These are phyloP conservation scores for Thecophora atra DNA, from an alignment of 2,888 invertebrate species.

Conservation along the genomic window DNA sequence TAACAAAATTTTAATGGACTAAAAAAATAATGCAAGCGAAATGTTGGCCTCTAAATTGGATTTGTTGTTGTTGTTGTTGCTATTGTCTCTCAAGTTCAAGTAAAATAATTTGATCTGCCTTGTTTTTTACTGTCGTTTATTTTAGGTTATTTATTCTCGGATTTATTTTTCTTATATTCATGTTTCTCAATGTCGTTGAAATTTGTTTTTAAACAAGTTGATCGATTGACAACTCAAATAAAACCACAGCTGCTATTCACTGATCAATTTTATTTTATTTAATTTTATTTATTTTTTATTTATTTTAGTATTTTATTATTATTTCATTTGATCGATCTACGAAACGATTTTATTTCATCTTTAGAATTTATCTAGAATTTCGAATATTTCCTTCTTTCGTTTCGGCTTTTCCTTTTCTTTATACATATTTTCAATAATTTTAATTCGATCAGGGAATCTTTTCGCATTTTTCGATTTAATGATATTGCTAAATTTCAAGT, in stretches of 20 bases:
- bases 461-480: no score
- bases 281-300: not conserved
- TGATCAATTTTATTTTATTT: not conserved
- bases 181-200: not conserved
- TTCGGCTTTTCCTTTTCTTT: not conserved
- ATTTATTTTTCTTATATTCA: not conserved
- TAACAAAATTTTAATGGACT: not conserved
- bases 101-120: conserved; percentile 12
- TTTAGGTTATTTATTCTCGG: not conserved
- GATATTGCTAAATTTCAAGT: no score
- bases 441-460: no score
- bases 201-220: not conserved
- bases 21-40: not conserved
- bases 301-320: not conserved
- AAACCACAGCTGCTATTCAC: not conserved
- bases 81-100: conserved; percentile 2
- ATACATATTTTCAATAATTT: no score
- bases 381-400: not conserved
- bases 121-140: not conserved
- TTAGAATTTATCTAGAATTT: not conserved
- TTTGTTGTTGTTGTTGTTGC: not conserved
- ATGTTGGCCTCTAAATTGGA: no score
- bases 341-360: not conserved
- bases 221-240: not conserved
- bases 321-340: not conserved